Evolutionary conservation across 2,113 vertebrate species (phyloP).

Genomic region (Asarcornis scutulata): DNA sequence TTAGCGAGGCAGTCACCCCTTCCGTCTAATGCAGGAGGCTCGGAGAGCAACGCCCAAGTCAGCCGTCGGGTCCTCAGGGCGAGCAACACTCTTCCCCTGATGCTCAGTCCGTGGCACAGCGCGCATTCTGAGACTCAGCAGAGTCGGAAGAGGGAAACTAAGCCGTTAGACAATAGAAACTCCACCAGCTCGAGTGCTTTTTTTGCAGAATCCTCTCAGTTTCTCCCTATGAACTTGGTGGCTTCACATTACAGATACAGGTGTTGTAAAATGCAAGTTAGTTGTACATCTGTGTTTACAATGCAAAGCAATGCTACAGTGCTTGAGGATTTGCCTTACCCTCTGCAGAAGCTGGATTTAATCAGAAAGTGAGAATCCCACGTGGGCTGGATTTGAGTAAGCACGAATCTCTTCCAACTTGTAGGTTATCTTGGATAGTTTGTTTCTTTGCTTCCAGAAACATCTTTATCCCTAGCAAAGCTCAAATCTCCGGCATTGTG

Average conservation of each 20-base stretch:
- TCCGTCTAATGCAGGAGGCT: not conserved
- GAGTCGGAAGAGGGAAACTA: not conserved
- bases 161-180: not conserved
- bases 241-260: not conserved
- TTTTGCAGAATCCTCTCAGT: not conserved
- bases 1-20: not conserved
- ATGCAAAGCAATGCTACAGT: rapidly evolving
- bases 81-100: not conserved
- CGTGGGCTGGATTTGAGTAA: not conserved
- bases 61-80: not conserved
- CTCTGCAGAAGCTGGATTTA: not conserved
- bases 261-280: not conserved
- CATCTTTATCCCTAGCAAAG: not conserved
- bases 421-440: not conserved
- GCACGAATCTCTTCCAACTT: not conserved
- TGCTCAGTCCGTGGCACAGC: not conserved
- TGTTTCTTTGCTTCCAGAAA: not conserved
- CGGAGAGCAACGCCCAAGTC: rapidly evolving
- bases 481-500: not conserved
- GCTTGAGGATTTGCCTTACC: not conserved
- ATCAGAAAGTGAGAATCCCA: not conserved
- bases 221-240: not conserved
- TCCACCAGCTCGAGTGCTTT: not conserved
- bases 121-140: not conserved
- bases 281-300: not conserved